Percentiles rank a stretch among this genome's conserved stretches.
Conservation (phyloP, 2,888 invertebrate species). For the Ichneumoninae sp. region DNA sequence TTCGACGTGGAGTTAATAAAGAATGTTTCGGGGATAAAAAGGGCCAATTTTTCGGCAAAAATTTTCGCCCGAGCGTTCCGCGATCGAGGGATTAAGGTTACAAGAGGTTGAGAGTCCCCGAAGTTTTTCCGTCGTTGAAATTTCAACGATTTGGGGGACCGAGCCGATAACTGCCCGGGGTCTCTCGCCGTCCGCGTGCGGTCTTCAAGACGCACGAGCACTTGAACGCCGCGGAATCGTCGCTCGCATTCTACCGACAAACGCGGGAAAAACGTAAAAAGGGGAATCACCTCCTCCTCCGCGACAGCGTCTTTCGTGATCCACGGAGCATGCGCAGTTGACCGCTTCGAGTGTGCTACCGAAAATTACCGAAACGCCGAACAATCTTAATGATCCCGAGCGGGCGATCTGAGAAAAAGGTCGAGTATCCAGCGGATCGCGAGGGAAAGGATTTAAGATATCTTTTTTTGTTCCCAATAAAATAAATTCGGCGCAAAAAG, state of each 20-base stretch:
- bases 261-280: slow-evolving; percentile 63
- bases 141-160: slow-evolving; percentile 64
- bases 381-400: slow-evolving; percentile 67
- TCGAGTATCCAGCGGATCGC: slow-evolving; percentile 51
- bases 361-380: slow-evolving; percentile 72
- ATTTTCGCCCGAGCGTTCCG: neutral
- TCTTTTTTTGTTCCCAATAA: slow-evolving; percentile 40
- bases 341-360: slow-evolving; percentile 53
- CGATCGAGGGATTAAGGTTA: slow-evolving; percentile 15
- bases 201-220: slow-evolving; percentile 24
- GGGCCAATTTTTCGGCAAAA: slow-evolving; percentile 26
- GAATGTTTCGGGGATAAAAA: slow-evolving; percentile 23
- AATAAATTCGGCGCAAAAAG: neutral
- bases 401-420: slow-evolving; percentile 24
- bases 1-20: slow-evolving; percentile 22
- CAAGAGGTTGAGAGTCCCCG: slow-evolving; percentile 42
- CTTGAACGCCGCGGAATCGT: slow-evolving; percentile 20
- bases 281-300: slow-evolving; percentile 39
- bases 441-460: neutral
- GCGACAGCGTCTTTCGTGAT: neutral
- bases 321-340: slow-evolving; percentile 12
- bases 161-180: slow-evolving; percentile 55
- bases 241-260: slow-evolving; percentile 63
- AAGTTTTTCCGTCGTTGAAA: slow-evolving; percentile 63
- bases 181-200: slow-evolving; percentile 58